Evolutionary conservation across 2,888 invertebrate species (phyloP).

Genomic region (Lepidocyrtoides sp.): DNA sequence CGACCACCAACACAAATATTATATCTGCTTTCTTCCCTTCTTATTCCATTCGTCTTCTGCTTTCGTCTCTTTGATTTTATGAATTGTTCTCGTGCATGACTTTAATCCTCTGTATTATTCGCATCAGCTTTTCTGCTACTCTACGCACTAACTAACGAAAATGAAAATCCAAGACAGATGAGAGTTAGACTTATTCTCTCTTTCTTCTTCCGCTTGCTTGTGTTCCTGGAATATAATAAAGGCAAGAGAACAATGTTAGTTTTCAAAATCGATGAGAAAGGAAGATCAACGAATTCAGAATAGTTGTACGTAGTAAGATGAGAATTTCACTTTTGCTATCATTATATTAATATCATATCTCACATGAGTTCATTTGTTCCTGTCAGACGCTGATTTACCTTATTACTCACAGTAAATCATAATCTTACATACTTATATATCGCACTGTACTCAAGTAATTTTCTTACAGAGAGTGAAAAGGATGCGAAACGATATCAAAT

Average conservation of each 20-base stretch:
- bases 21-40: background rate
- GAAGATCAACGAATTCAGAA: background rate
- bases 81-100: constrained; percentile 41
- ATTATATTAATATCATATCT: constrained; percentile 30
- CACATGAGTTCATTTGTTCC: constrained; percentile 33
- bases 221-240: constrained; percentile 41
- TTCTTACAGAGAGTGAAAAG: background rate
- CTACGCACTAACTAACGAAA: background rate
- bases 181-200: constrained; percentile 32
- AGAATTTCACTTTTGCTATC: background rate
- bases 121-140: background rate
- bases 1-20: background rate
- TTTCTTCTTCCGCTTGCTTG: background rate
- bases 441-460: background rate
- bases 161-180: constrained; percentile 2
- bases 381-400: constrained; percentile 54
- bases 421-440: constrained; percentile 5
- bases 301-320: background rate
- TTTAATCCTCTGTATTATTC: constrained; percentile 40
- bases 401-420: constrained; percentile 55
- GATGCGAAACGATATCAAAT: background rate
- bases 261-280: constrained; percentile 55
- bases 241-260: constrained; percentile 58
- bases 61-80: constrained; percentile 56
- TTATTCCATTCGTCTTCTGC: background rate